Evolutionary conservation across 1,140 invertebrate genomes (phyloP).

Genomic region (Euwallacea fornicatus): DNA sequence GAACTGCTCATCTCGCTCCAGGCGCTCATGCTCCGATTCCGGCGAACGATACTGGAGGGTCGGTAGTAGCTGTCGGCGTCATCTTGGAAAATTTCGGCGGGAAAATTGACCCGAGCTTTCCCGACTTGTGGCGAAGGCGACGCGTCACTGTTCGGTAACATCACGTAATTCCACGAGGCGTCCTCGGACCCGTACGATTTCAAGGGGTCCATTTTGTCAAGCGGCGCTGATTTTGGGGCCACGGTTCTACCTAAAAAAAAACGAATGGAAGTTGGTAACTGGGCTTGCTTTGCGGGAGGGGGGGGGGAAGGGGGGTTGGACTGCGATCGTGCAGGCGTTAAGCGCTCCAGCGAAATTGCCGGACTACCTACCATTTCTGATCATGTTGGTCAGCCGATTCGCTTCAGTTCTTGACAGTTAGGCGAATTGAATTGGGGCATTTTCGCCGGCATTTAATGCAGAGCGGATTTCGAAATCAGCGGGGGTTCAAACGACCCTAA

Average conservation of each 20-base stretch:
- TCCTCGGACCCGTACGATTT: conserved; percentile 44
- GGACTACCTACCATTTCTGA: too few species aligned
- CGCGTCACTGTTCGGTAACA: conserved; percentile 55
- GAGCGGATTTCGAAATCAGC: too few species aligned
- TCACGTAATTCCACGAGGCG: conserved; percentile 59
- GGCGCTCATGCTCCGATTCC: conserved; percentile 77
- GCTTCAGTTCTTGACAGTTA: too few species aligned
- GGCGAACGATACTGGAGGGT: conserved; percentile 54
- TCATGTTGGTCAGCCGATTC: too few species aligned
- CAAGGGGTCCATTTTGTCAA: conserved; percentile 3
- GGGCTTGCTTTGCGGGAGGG: background rate
- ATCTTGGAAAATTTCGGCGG: conserved; percentile 64
- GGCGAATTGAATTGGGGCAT: too few species aligned
- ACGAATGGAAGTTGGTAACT: background rate
- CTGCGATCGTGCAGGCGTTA: background rate
- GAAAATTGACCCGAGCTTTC: conserved; percentile 67
- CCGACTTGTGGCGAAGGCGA: conserved; percentile 50
- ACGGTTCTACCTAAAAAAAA: conserved; percentile 14
- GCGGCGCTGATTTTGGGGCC: conserved; percentile 15
- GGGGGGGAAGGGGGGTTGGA: background rate
- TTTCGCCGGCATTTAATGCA: too few species aligned
- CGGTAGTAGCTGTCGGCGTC: conserved; percentile 50
- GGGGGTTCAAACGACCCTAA: too few species aligned
- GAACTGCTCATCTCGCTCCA: conserved; percentile 81
- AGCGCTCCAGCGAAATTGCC: background rate